Evolutionary conservation across 2,888 invertebrate species (phyloP), one percentile per base, ranked within the genome.

Genomic region (Osmoderma eremita): DNA sequence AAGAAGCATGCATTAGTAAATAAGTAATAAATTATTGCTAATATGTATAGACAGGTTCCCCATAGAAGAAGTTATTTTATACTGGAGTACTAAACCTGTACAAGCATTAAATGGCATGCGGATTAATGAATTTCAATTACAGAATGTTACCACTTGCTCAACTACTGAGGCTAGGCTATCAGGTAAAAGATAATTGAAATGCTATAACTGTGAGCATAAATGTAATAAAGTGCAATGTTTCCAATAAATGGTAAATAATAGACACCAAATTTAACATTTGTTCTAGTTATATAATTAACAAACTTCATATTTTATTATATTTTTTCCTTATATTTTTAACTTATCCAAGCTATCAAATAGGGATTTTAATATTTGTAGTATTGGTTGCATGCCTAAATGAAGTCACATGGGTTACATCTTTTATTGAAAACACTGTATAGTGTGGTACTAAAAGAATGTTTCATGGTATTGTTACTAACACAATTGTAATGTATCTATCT

Each of bases 21-120:
- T 5, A 13, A n/a, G 38, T 36, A 22, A n/a, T 4, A 67, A 64
- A 68, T n/a, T 15, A 45, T 38, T 63, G 17, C 13, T 58, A 18
- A 30, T 6, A 15, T 24, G 3, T 30, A 30, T 24, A 78, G 78
- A 77, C 73, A 69, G 76, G 49, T 78, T 78, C 74, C 74, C 77
- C 12, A 56, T 50, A 45, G 76, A 78, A 6, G 78, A 78, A 73
- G 74, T 78, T 6, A 41, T 68, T 48, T 63, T 78, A 39, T 1
- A 64, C n/a, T 78, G 77, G 78, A 2, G 2, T 20, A 69, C 72
- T 41, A 49, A 54, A 24, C 72, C 74, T 17, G 66, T 76, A 5
- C 69, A 74, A 51, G 67, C 72, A 10, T 49, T 67, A 42, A 65
- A 51, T 1, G 66, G 66, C 45, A 63, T 50, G 6, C 65, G 68